phyloP scores from a whole-genome alignment of 2,888 invertebrate genomes.

The Lithodes maja region DNA sequence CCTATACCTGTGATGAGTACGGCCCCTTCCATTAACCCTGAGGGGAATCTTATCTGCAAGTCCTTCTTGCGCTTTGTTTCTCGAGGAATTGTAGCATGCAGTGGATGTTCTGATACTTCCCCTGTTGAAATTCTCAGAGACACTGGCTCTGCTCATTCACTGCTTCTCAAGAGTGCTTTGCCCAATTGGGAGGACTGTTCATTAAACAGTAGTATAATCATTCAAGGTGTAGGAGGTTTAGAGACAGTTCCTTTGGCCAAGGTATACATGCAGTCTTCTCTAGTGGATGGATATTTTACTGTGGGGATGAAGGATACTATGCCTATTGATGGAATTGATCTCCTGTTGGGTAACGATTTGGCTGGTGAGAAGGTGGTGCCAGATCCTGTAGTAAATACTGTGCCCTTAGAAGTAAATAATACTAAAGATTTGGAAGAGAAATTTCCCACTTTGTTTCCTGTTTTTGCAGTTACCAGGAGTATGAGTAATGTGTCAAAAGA shows the following conservation, averaged over 20 bases:
- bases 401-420: not conserved
- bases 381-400: not conserved
- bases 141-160: not conserved
- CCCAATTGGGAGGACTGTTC: constrained; percentile 11
- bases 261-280: not conserved
- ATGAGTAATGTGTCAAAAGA: not conserved
- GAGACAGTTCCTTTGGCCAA: not conserved
- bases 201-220: not conserved
- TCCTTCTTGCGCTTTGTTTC: not conserved
- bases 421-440: not conserved
- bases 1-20: not conserved
- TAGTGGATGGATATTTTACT: not conserved
- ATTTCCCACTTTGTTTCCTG: constrained; percentile 2
- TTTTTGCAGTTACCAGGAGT: not conserved
- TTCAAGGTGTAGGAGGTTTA: not conserved
- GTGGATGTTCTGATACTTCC: not conserved
- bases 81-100: not conserved
- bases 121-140: not conserved
- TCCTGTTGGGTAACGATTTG: constrained; percentile 21
- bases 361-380: constrained; percentile 13
- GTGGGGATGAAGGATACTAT: not conserved
- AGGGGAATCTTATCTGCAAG: not conserved
- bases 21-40: not conserved
- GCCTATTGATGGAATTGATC: not conserved
- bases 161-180: not conserved